Percentiles rank a stretch among this genome's conserved stretches.
Conservation (phyloP, 2,113 vertebrate genomes). For the Rhineura floridana region DNA sequence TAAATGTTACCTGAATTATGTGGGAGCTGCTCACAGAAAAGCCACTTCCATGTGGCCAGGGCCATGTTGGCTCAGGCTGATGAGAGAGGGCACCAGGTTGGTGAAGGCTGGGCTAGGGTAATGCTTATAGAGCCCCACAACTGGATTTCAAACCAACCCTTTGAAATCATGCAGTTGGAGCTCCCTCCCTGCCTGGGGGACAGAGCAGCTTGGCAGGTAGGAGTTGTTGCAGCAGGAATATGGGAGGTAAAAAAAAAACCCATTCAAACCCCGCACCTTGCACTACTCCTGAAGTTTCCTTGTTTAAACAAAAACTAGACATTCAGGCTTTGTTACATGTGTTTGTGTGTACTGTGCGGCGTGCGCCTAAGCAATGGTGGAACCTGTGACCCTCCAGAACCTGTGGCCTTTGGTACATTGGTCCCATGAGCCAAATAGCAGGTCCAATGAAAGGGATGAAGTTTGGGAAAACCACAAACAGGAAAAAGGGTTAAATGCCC, state of each 20-base stretch:
- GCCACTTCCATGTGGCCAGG: no score
- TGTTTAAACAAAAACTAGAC: no score
- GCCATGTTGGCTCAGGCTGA: no score
- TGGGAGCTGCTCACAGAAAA: no score
- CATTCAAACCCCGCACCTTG: not conserved
- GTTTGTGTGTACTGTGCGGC: not conserved
- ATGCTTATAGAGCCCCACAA: not conserved
- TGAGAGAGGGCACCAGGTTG: no score
- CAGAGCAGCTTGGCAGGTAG: not conserved
- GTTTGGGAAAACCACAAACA: not conserved
- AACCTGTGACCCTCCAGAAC: no score
- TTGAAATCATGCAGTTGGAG: not conserved
- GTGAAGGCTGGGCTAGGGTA: no score
- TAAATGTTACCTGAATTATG: not conserved
- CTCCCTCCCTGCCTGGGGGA: not conserved
- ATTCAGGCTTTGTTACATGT: not conserved
- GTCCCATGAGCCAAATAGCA: not conserved
- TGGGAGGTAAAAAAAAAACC: not conserved
- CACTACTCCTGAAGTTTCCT: not conserved
- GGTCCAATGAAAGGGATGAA: no score
- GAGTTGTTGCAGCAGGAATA: not conserved
- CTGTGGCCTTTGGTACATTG: not conserved
- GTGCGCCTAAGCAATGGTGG: not conserved
- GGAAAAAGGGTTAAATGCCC: not conserved
- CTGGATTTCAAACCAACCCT: not conserved